A percentile compares a stretch with the other conserved stretches of the same genome.
phyloP scores from a whole-genome alignment of 2,888 invertebrate species.

The Notodonta ziczac region DNA sequence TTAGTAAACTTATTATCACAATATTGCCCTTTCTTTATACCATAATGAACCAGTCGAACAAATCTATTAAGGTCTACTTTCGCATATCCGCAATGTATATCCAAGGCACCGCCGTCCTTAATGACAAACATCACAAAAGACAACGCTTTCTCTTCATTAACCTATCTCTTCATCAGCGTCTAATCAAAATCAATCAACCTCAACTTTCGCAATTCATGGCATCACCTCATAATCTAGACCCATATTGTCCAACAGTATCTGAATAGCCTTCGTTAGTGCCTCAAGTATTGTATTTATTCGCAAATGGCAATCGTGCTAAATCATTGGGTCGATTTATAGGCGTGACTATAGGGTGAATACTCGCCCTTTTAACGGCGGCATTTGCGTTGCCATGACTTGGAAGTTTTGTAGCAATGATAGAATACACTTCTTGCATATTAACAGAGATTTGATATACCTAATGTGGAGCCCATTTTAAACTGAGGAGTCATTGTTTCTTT shows the following conservation, averaged over 20 bases:
- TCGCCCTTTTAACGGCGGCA: not conserved
- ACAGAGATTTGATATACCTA: not conserved
- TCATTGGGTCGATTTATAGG: constrained; percentile 64
- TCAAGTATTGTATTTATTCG: constrained; percentile 62
- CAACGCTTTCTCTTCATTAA: constrained; percentile 36
- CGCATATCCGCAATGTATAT: not conserved
- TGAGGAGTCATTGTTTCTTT: too few relatives aligned
- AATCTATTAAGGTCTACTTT: not conserved
- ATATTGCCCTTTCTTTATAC: not conserved
- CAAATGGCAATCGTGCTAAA: constrained; percentile 66
- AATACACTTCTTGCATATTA: not conserved
- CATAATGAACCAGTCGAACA: not conserved
- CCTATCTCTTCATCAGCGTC: constrained; percentile 44
- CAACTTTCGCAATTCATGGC: constrained; percentile 31
- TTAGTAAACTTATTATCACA: not conserved
- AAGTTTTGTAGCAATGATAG: constrained; percentile 16
- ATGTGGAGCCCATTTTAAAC: too few relatives aligned
- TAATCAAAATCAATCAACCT: constrained; percentile 52
- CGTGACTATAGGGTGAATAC: constrained; percentile 10
- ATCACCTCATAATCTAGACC: constrained; percentile 51
- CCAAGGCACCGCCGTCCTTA: not conserved
- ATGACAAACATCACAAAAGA: constrained; percentile 5
- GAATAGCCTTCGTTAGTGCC: constrained; percentile 78
- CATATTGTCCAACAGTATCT: constrained; percentile 56
- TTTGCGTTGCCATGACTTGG: constrained; percentile 25